Evolutionary conservation across 2,113 vertebrate genomes (phyloP).

Genomic region (Thamnophis sirtalis): DNA sequence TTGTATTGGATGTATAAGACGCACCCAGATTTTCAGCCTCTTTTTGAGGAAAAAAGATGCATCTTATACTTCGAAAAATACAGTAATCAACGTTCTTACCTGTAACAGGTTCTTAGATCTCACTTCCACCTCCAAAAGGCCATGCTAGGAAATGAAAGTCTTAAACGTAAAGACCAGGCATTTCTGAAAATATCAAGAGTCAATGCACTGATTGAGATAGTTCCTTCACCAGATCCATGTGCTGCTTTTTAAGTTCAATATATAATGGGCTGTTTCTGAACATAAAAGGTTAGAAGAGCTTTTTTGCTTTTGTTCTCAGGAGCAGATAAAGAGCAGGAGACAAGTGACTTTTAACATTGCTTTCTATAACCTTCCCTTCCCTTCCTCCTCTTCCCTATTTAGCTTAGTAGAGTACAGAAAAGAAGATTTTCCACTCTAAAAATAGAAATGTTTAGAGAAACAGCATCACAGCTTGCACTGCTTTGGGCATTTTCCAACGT

Average conservation of each 20-base stretch:
- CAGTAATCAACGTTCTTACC: background rate
- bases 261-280: background rate
- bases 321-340: background rate
- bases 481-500: background rate
- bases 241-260: background rate
- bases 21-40: too few relatives aligned
- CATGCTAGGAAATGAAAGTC: background rate
- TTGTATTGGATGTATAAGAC: too few relatives aligned
- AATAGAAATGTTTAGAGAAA: background rate
- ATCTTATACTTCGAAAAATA: too few relatives aligned
- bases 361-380: background rate
- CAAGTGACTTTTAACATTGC: background rate
- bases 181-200: background rate
- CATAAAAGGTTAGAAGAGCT: background rate
- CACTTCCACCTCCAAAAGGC: background rate
- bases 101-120: conserved; percentile 6
- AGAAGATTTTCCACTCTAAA: background rate
- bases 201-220: background rate
- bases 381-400: background rate
- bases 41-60: too few relatives aligned
- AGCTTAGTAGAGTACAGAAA: background rate
- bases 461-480: background rate
- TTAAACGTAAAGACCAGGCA: background rate
- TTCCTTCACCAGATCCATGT: background rate
- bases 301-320: background rate